Evolutionary conservation across 1,140 invertebrate species (phyloP).

Genomic region (Heliconius himera): DNA sequence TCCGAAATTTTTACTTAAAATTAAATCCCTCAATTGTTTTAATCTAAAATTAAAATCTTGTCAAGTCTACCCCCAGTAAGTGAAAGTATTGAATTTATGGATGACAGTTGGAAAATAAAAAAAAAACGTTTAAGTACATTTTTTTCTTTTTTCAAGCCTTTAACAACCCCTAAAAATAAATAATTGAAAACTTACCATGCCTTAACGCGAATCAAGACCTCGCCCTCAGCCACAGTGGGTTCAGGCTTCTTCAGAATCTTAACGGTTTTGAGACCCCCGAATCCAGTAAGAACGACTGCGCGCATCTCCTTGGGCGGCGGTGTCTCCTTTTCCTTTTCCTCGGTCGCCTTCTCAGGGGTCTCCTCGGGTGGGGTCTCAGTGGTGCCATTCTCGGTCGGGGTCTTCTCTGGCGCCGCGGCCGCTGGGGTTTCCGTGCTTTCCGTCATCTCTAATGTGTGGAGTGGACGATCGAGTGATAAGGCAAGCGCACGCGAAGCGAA

Average conservation of each 20-base stretch:
- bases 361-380: conserved; percentile 80
- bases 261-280: conserved; percentile 92
- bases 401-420: conserved; percentile 77
- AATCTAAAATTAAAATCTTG: no score
- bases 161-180: neutral
- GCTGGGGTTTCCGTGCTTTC: conserved; percentile 79
- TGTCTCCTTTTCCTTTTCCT: conserved; percentile 82
- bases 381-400: conserved; percentile 78
- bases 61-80: conserved; percentile 11
- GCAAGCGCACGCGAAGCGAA: conserved; percentile 63
- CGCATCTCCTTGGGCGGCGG: conserved; percentile 90
- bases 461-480: conserved; percentile 56
- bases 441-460: conserved; percentile 64
- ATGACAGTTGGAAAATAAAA: neutral
- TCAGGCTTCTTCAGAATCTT: conserved; percentile 91
- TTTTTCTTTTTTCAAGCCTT: neutral
- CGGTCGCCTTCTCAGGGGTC: conserved; percentile 74
- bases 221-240: conserved; percentile 87
- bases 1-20: no score
- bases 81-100: neutral
- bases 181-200: conserved; percentile 88
- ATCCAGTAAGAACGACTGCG: conserved; percentile 90
- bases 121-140: neutral
- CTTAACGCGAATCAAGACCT: conserved; percentile 92
- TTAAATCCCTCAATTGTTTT: no score